Conservation (phyloP, 1,140 invertebrate species). For the Dinoponera quadriceps region DNA sequence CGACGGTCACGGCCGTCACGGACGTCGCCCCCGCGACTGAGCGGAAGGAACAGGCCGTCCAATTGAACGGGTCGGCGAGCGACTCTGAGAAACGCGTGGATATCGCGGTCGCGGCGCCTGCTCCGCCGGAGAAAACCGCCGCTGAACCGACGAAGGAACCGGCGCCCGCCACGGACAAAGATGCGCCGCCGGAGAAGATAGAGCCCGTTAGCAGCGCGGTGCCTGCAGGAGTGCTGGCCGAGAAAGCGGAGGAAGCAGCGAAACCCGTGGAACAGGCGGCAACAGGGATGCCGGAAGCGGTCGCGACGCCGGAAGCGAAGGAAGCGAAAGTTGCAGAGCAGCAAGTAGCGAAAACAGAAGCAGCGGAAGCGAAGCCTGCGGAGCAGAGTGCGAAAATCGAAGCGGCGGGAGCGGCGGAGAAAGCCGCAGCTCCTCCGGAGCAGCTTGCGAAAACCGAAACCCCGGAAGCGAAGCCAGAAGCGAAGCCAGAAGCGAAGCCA, state of each 20-base stretch:
- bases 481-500: too few relatives aligned
- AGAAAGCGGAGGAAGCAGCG: conserved; percentile 40
- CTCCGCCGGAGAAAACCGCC: not conserved
- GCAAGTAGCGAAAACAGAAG: not conserved
- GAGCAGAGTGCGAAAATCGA: not conserved
- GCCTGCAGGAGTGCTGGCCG: not conserved
- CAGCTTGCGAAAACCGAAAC: not conserved
- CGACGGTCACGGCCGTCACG: conserved; percentile 81
- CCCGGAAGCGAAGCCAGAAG: not conserved
- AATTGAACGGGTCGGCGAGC: conserved; percentile 56
- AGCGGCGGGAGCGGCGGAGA: not conserved
- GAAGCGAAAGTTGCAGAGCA: conserved; percentile 16
- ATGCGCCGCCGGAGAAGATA: conserved; percentile 6
- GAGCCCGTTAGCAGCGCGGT: not conserved
- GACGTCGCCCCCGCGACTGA: conserved; percentile 82
- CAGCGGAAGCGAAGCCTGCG: not conserved
- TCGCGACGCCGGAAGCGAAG: conserved; percentile 30
- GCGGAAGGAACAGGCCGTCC: conserved; percentile 11
- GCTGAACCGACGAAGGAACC: not conserved
- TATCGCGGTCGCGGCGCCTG: not conserved
- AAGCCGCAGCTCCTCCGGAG: not conserved
- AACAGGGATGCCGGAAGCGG: conserved; percentile 2
- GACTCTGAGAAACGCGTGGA: conserved; percentile 3
- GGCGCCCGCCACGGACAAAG: not conserved
- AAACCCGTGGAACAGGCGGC: conserved; percentile 28